These are phyloP conservation scores for Cephus runcator DNA, from an alignment of 2,888 invertebrate species.

Conservation along the genomic window DNA sequence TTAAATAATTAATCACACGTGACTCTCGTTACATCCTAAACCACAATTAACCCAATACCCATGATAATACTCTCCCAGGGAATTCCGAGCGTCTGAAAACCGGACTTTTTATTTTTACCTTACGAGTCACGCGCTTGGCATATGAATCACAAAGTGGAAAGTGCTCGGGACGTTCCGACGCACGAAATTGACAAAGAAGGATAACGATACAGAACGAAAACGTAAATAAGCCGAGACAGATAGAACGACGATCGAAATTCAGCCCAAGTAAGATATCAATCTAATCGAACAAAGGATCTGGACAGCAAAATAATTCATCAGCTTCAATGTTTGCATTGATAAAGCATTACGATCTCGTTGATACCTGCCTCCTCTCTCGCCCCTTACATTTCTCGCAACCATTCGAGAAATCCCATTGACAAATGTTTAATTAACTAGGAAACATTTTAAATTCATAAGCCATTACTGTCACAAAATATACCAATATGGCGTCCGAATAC, in stretches of 20 bases:
- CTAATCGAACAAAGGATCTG: neutral
- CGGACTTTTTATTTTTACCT: neutral
- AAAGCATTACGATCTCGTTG: neutral
- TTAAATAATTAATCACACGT: neutral
- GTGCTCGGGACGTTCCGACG: neutral
- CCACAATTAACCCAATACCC: neutral
- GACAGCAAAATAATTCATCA: neutral
- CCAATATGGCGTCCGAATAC: neutral
- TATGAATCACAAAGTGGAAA: neutral
- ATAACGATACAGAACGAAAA: neutral
- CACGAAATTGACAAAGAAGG: neutral
- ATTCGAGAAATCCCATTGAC: neutral
- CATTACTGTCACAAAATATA: neutral
- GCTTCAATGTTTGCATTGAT: neutral
- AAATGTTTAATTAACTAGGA: neutral
- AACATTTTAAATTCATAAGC: neutral
- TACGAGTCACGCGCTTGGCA: neutral
- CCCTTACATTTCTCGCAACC: neutral
- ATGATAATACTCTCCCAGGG: neutral
- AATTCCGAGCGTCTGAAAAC: neutral
- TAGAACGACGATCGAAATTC: neutral
- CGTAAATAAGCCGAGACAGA: neutral
- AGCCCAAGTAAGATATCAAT: neutral
- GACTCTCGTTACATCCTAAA: neutral
- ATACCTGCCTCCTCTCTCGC: neutral